Evolutionary conservation across 2,888 invertebrate species (phyloP), one percentile per base, ranked within the genome.

Genomic region (Limnephilus rhombicus): DNA sequence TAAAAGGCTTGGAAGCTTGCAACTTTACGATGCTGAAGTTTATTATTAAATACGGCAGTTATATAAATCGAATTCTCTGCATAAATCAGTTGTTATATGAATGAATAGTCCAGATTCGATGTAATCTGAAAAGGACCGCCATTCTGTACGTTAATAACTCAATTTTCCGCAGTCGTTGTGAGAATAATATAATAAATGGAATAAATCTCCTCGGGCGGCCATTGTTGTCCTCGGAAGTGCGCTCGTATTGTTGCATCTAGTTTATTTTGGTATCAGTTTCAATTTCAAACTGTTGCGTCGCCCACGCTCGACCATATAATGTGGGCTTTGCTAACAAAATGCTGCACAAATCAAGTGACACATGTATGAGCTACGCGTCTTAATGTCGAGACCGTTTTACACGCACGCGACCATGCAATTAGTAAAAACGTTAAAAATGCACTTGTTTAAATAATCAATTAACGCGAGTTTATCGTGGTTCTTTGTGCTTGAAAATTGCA

Each of bases 181-280:
- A 7, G 49, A 49, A 90, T 68, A 68, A 68, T 9, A 68, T 24
- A 68, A 9, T 68, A 68, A 68, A 68, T n/a, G n/a, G 68, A 68
- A 68, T 81, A 90, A 90, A 82, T 90, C 34, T 18, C 24, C 82
- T 49, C 82, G 81, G 24, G 90, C 24, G 90, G 81, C 90, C 90
- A 82, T 90, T 90, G 90, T 90, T 89, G 31, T 80, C 80, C 34
- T 89, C 37, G n/a, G 41, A 89, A 89, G 80, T 34, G 88, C 34
- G 88, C 80, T 37, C 68, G 68, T 68, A 80, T 87, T 87, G 87
- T 87, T 49, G 53, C 29, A 34, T 49, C 41, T 68, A 31, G 88
- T 89, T 89, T 89, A 89, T 89, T 89, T 89, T 80, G 88, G 80
- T 80, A 34, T 89, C 88, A 89, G 53, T 87, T 87, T 87, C 87